Evolutionary conservation across 2,888 invertebrate genomes (phyloP), one percentile per base, ranked within the genome.

Genomic region (Orthosia gothica): DNA sequence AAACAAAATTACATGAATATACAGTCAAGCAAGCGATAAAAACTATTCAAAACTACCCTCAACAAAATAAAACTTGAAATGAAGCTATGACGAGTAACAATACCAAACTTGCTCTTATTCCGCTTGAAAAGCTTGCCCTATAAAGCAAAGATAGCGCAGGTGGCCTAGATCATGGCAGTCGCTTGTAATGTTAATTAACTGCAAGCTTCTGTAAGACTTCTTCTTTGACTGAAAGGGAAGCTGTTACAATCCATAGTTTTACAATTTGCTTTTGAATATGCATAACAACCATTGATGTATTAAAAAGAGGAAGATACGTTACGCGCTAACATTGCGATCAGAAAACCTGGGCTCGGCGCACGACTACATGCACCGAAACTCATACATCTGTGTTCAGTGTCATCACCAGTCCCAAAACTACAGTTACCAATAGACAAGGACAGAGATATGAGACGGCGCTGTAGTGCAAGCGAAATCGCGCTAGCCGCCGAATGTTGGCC

Each of bases 111-210:
- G 23, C 49, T 81, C 62, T 62, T 59, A 45, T 70, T 79, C 15
- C 23, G 45, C 55, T 69, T 66, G 69, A 70, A 71, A 52, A 82
- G 59, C 50, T 76, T 64, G 67, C 45, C 52, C 63, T 70, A 59
- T 55, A 70, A 61, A 81, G 18, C 47, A 64, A 40, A 68, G 40
- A 81, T 69, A 49, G 40, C 59, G 0, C 52, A n/a, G 49, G 23
- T 69, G 72, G 50, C 83, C 83, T 78, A 81, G 79, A 78, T 40
- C 50, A 58, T 20, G 20, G 20, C 55, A 62, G 64, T 49, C 65
- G 50, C 71, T 71, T 76, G 67, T 82, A 65, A 59, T 67, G 72
- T 66, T 81, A 81, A 81, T 81, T 78, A 82, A 78, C 63, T 70
- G 40, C 58, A 40, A 57, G 55, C 20, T n/a, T 63, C 40, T 52